Base-by-base conservation (phyloP, 2,113 vertebrate species). In the Gallinago undulata region DNA sequence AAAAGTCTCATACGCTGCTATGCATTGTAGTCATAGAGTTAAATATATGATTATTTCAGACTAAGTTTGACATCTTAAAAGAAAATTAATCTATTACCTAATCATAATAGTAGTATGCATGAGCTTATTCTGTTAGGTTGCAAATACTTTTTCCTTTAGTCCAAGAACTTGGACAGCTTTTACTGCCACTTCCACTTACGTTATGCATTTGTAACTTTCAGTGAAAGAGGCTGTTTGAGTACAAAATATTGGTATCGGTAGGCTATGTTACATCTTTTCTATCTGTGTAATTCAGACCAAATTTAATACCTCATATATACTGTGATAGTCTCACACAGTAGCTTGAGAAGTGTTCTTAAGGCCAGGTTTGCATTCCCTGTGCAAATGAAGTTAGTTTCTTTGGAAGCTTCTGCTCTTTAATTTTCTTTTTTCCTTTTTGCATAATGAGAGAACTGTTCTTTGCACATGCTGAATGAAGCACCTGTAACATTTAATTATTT, bases 341-440 rank as follows among this genome's bases (percentile, higher is more conserved):
- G 25, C 39, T 84, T 18, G 27, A 84, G 57, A 94, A 81, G 60
- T 57, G 7, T 60, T 81, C 48, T 86, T 55, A 70, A 33, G 87
- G 84, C 81, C 66, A 41, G 16, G n/a, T 93, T 94, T 94, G 60
- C 60, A 33, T 92, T 96, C 83, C 91, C 78, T 87, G 86, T 94
- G 94, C 93, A 90, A 59, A 86, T 76, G 4, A 18, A 57, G 15
- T 74, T 90, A 56, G 9, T 94, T 95, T 88, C 18, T 82, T 78
- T 53, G 55, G 39, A 90, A 67, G 39, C 53, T 93, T 73, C 56
- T 80, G 47, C 37, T 76, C 31, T 66, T 93, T 39, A 22, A 23
- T 89, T 93, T 88, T 76, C 2, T 81, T 76, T 84, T 64, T 62
- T 11, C 14, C 63, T 87, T 79, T 93, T 91, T 82, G n/a, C 53